phyloP scores from a whole-genome alignment of 2,113 vertebrate genomes.

The Heloderma charlesbogerti region DNA sequence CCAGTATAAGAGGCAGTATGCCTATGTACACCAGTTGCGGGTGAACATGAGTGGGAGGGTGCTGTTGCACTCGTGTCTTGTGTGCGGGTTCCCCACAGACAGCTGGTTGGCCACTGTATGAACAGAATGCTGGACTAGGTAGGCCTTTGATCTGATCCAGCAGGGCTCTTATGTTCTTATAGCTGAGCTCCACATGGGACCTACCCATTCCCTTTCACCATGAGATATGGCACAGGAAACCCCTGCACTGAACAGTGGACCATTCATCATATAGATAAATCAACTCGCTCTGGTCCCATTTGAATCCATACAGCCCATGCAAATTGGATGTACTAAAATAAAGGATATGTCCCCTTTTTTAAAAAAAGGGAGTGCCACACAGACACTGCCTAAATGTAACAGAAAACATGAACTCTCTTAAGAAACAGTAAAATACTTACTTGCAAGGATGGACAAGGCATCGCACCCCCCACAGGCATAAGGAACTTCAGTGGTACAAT shows the following conservation, averaged over 20 bases:
- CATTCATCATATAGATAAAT: background rate
- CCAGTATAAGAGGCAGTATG: too few species aligned
- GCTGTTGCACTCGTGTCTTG: too few species aligned
- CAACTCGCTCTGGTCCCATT: background rate
- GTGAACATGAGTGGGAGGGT: too few species aligned
- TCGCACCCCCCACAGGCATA: slow-evolving; percentile 77
- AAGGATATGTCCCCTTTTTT: background rate
- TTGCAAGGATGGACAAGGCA: slow-evolving; percentile 81
- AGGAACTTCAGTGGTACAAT: slow-evolving; percentile 73
- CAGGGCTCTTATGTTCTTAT: too few species aligned
- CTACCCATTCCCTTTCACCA: background rate
- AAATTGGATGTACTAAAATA: background rate
- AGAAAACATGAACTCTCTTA: background rate
- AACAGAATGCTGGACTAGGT: too few species aligned
- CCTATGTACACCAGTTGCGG: too few species aligned
- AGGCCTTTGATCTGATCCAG: too few species aligned
- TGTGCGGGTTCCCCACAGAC: too few species aligned
- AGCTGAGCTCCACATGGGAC: background rate
- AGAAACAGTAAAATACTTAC: slow-evolving; percentile 57
- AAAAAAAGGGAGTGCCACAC: background rate
- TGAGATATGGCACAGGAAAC: background rate
- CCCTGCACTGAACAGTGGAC: background rate
- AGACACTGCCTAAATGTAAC: background rate
- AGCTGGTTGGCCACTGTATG: too few species aligned
- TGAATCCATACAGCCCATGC: background rate